Base-by-base conservation (phyloP, 2,888 invertebrate species). In the Lithophane ornitopus region DNA sequence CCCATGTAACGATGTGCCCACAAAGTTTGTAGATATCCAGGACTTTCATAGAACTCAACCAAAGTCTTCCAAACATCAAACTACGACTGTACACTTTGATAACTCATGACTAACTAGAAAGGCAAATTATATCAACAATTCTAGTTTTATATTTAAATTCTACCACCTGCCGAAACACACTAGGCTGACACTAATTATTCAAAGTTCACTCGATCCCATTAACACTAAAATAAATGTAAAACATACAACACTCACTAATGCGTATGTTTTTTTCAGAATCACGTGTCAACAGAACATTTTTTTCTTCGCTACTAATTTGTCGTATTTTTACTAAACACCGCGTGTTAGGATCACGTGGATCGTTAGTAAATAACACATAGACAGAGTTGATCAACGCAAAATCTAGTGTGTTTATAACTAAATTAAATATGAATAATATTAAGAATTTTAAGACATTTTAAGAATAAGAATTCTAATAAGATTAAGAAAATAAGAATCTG, bases 281-380 rank as follows among this genome's bases (percentile, higher is more conserved):
- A 73, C 84, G 84, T 82, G 82, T 61, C 80, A 39, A 8, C 8
- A 63, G 76, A 39, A 8, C 8, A 34, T 16, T 26, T 66, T 66
- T 69, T 62, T 56, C 12, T 67, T 39, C 65, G n/a, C 56, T 28
- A 39, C 39, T 58, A 28, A 70, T 52, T 41, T 69, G 69, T 56
- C 12, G 3, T 80, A 70, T 70, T 83, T 82, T 82, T 58, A 76
- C 49, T 7, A 41, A 72, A 56, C 8, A 68, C 71, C 80, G 59
- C 84, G 72, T 70, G 66, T 52, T 76, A 3, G 0, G 0, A 44
- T 72, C 84, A 82, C 84, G 69, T 61, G 76, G 28, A 9, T 16
- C 12, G 19, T 58, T 46, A 39, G 34, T 52, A 52, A 52, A 44
- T 58, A 54, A 79, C 58, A 46, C 34, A 39, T 63, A 62, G n/a